Evolutionary conservation across 1,140 invertebrate species (phyloP).

Genomic region (Drosophila tristis): DNA sequence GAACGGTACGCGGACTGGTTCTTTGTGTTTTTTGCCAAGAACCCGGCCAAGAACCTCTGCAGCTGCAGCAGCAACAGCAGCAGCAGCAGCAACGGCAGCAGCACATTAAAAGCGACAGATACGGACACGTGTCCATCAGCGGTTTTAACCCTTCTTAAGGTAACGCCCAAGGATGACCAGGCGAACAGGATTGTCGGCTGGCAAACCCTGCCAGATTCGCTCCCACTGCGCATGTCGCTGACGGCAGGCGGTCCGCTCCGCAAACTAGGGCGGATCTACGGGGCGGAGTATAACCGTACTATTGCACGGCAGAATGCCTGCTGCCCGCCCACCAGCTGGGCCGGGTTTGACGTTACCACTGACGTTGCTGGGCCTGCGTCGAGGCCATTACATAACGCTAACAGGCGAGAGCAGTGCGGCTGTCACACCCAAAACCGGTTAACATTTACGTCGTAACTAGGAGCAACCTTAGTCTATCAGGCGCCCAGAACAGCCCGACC

Average conservation of each 20-base stretch:
- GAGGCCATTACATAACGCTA: slow-evolving; percentile 66
- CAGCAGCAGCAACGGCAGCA: slow-evolving; percentile 19
- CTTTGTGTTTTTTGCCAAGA: slow-evolving; percentile 74
- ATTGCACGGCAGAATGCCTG: slow-evolving; percentile 8
- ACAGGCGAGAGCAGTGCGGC: slow-evolving; percentile 44
- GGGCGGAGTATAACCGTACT: slow-evolving; percentile 62
- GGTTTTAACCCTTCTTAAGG: slow-evolving; percentile 84
- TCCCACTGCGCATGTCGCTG: slow-evolving; percentile 58
- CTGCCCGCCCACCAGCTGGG: slow-evolving; percentile 51
- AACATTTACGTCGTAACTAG: slow-evolving; percentile 84
- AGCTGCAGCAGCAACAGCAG: slow-evolving; percentile 34
- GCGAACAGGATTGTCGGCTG: slow-evolving; percentile 48
- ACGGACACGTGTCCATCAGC: slow-evolving; percentile 84
- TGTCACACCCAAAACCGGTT: slow-evolving; percentile 57
- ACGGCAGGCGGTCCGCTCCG: background rate
- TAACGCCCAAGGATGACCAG: slow-evolving; percentile 84
- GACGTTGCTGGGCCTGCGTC: slow-evolving; percentile 12
- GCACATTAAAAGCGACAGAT: slow-evolving; percentile 68
- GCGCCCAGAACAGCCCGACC: slow-evolving; percentile 50
- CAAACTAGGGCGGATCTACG: slow-evolving; percentile 65
- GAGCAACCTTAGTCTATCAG: slow-evolving; percentile 81
- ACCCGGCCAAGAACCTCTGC: slow-evolving; percentile 58
- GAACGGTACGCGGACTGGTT: slow-evolving; percentile 55
- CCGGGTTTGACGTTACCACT: slow-evolving; percentile 63
- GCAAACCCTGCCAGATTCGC: background rate